Base-by-base conservation (phyloP, 2,797 vertebrate species). In the Scarus forsteni region DNA sequence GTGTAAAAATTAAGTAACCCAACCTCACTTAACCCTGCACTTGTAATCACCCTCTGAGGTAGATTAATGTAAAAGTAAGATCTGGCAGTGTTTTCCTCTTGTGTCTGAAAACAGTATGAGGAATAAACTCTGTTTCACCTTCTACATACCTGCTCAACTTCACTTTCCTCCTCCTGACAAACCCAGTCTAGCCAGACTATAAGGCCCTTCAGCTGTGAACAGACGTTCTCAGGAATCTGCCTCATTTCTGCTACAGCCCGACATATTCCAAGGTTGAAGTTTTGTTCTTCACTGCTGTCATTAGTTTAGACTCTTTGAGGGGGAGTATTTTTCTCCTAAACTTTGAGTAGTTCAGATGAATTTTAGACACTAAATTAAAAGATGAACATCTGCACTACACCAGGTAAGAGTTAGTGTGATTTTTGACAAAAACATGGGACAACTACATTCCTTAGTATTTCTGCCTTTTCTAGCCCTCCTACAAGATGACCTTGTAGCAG, bases 191-290 rank as follows among this genome's bases (percentile, higher is more conserved):
- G 11, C 9, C 18, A 45, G 53, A 54, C 48, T 40, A 5, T 38
- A 5, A 42, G 7, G 55, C 27, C 11, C 8, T 8, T 52, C 67
- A 61, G 27, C 38, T 61, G 38, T 73, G 27, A 52, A n/a, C 39
- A n/a, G 69, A 79, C 36, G 35, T 2, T 62, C 43, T 9, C 58
- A 55, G 67, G 64, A 67, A 74, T 74, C 60, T 59, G 43, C 38
- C 14, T 71, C 35, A 36, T 48, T 42, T 49, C 42, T 59, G 13
- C 27, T 53, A 5, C 53, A 11, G 18, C 13, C 13, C 7, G 11
- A 48, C 34, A 52, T 43, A 36, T 53, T 1, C 5, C 10, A 27
- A 4, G 7, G 15, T 19, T 7, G 19, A 13, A 27, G 10, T 12
- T 51, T 9, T 51, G 49, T 18, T 34, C 12, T 51, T 13, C 13